A percentile compares a stretch with the other conserved stretches of the same genome.
These are phyloP conservation scores for Hyperoplus lanceolatus DNA, from an alignment of 2,797 vertebrate species.

Conservation along the genomic window DNA sequence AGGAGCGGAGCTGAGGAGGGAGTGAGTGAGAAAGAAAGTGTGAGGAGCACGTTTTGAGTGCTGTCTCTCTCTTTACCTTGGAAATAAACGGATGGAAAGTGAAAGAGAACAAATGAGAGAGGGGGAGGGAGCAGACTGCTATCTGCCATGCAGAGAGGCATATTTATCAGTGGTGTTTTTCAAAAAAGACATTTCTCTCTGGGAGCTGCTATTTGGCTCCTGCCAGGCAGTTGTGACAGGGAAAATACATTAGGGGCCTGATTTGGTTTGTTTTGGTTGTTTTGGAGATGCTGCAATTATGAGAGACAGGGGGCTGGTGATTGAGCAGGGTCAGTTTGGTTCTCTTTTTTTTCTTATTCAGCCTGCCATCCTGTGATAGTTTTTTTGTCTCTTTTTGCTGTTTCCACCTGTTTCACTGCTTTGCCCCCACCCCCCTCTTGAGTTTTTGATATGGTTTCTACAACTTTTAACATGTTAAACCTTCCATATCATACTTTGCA, in stretches of 20 bases:
- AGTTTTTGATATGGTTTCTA: no score
- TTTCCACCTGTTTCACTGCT: conserved; percentile 23
- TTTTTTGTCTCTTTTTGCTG: not conserved
- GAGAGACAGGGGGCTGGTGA: conserved; percentile 68
- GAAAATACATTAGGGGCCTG: conserved; percentile 74
- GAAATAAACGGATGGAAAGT: conserved; percentile 68
- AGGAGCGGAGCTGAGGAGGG: conserved; percentile 8
- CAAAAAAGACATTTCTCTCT: conserved; percentile 75
- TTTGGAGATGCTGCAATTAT: conserved; percentile 76
- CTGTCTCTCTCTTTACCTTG: conserved; percentile 52
- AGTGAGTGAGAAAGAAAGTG: conserved; percentile 7
- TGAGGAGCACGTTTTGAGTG: conserved; percentile 42
- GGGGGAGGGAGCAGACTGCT: conserved; percentile 55
- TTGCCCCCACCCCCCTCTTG: not conserved
- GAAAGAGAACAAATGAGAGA: conserved; percentile 62
- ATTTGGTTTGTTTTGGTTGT: conserved; percentile 76
- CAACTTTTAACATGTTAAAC: no score
- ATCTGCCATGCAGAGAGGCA: conserved; percentile 74
- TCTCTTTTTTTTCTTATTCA: conserved; percentile 35
- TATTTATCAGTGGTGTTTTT: conserved; percentile 76
- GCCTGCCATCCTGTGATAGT: not conserved
- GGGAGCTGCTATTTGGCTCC: conserved; percentile 80
- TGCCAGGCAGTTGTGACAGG: conserved; percentile 74
- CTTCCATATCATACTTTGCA: no score
- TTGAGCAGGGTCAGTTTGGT: conserved; percentile 44